phyloP scores from a whole-genome alignment of 2,113 vertebrate species.

The Meriones unguiculatus region DNA sequence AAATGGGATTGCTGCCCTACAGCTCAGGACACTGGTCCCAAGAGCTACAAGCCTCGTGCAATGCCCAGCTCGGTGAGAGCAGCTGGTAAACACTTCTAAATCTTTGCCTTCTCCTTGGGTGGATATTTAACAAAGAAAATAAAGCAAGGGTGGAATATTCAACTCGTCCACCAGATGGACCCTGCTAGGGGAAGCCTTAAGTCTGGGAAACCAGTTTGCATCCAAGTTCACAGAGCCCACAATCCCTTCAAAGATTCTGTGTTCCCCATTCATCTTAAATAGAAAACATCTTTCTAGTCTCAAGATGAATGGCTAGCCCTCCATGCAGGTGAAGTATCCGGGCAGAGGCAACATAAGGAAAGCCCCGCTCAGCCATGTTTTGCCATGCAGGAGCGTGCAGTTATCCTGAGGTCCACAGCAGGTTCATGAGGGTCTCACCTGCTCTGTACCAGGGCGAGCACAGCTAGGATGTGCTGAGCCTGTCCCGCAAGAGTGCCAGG shows the following conservation, averaged over 20 bases:
- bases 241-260: not conserved
- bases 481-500: not conserved
- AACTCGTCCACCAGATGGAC: constrained; percentile 17
- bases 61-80: no score
- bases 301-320: not conserved
- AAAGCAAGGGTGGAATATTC: constrained; percentile 38
- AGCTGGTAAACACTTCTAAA: not conserved
- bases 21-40: not conserved
- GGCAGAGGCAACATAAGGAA: not conserved
- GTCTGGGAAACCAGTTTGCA: not conserved
- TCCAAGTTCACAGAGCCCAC: not conserved
- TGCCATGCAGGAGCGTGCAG: not conserved
- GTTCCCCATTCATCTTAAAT: not conserved
- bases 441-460: not conserved
- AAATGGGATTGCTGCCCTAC: not conserved
- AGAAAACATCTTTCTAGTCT: not conserved
- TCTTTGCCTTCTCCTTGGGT: not conserved
- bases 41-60: not conserved
- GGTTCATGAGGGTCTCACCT: not conserved
- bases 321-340: not conserved
- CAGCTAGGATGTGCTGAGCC: not conserved
- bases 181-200: not conserved
- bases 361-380: not conserved
- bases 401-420: not conserved
- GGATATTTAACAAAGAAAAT: not conserved